Evolutionary conservation across 2,888 invertebrate species (phyloP), one percentile per base, ranked within the genome.

Genomic region (Nycteola revayana): DNA sequence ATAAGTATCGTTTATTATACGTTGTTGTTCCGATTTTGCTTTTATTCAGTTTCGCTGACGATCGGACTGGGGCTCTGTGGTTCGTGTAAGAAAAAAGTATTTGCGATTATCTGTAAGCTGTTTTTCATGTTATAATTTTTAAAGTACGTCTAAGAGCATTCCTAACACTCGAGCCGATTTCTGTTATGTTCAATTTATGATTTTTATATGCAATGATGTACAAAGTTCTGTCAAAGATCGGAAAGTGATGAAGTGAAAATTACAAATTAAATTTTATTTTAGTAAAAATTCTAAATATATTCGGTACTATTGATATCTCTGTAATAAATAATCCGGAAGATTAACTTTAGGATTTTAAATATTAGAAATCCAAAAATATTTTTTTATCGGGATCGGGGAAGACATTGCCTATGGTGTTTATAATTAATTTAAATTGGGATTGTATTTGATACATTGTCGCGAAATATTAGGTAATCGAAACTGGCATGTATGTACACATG

Each of bases 321-420:
- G 43, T 54, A 57, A 49, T 59, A 52, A 14, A 14, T 14, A 3
- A 49, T 49, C 53, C 51, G 58, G 14, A 45, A 42, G 47, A 42
- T 49, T 44, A 52, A 42, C 36, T 14, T 58, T 50, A 54, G 51
- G 38, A 48, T 56, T 53, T 49, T 48, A 46, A 52, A 54, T 40
- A 57, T 33, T 53, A 49, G 54, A 65, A 57, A 53, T 55, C 58
- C 66, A 69, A 70, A 65, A 54, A 58, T 72, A 69, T 72, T 72
- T 72, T 71, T 71, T 62, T 72, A 72, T 63, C 57, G 56, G 56
- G 35, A 49, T 56, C 34, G 36, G 48, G 42, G 45, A 36, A 32
- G 37, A 39, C 36, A 32, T 42, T 45, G 47, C 50, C 47, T 45
- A 42, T 35, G 41, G 39, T 35, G 25, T 49, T 39, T 35, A 42